These are phyloP conservation scores for Idaea aversata DNA, from an alignment of 2,888 invertebrate genomes.

Conservation along the genomic window DNA sequence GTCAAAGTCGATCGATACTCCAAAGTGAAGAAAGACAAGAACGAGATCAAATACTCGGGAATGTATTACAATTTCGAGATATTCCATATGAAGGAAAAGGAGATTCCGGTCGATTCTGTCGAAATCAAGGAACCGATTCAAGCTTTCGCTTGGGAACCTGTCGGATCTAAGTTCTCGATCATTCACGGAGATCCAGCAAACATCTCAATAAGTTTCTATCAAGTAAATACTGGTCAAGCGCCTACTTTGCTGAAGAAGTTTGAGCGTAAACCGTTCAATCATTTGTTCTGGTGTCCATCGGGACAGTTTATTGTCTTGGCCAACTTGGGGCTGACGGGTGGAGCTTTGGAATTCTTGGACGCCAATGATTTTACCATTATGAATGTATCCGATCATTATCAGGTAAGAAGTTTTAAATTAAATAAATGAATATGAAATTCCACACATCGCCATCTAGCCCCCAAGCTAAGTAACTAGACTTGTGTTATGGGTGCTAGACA, in stretches of 20 bases:
- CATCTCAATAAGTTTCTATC: conserved; percentile 95
- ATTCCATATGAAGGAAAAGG: conserved; percentile 98
- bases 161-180: conserved; percentile 97
- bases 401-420: conserved; percentile 58
- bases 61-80: conserved; percentile 99
- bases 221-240: conserved; percentile 91
- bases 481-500: too few species aligned
- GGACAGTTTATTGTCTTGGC: conserved; percentile 98
- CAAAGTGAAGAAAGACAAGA: conserved; percentile 96
- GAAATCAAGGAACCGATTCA: conserved; percentile 96
- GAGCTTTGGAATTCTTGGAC: conserved; percentile 96
- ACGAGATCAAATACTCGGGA: conserved; percentile 96
- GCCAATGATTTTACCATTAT: conserved; percentile 97
- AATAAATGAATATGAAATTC: too few species aligned
- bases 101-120: conserved; percentile 98
- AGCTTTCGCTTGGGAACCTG: conserved; percentile 99
- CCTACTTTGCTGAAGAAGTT: conserved; percentile 92
- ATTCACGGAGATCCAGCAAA: conserved; percentile 95
- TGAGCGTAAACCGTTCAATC: conserved; percentile 94
- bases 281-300: conserved; percentile 96
- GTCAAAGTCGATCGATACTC: conserved; percentile 92
- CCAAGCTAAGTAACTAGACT: too few species aligned
- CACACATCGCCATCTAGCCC: too few species aligned
- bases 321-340: conserved; percentile 90
- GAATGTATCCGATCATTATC: conserved; percentile 96